Percentiles rank a stretch among this genome's conserved stretches.
Evolutionary conservation across 2,888 invertebrate genomes (phyloP).

Genomic region (Lymantria dispar): DNA sequence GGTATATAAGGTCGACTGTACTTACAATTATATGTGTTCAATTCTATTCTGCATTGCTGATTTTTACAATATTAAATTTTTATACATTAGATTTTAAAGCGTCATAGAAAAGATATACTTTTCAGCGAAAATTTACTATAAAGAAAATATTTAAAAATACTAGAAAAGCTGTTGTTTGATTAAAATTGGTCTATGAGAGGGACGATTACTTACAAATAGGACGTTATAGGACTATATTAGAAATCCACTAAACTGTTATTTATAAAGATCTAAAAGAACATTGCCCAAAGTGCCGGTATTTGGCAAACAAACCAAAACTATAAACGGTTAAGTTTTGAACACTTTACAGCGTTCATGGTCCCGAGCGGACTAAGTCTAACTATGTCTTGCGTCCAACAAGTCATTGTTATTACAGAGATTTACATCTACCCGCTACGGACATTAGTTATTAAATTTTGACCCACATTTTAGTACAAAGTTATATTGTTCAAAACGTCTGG

Average conservation of each 20-base stretch:
- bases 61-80: conserved; percentile 20
- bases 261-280: too few species aligned
- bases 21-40: conserved; percentile 32
- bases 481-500: too few species aligned
- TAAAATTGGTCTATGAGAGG: conserved; percentile 33
- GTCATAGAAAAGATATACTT: conserved; percentile 11
- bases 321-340: too few species aligned
- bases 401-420: too few species aligned
- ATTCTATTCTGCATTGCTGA: conserved; percentile 52
- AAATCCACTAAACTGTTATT: conserved; percentile 6
- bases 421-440: too few species aligned
- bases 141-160: conserved; percentile 8
- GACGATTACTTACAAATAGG: conserved; percentile 20
- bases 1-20: background rate
- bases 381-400: too few species aligned
- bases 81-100: conserved; percentile 24
- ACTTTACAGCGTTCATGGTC: too few species aligned
- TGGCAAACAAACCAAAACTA: too few species aligned
- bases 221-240: conserved; percentile 13
- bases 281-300: too few species aligned
- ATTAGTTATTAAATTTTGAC: too few species aligned
- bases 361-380: too few species aligned
- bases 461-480: too few species aligned
- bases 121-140: conserved; percentile 5
- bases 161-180: conserved; percentile 11